phyloP scores from a whole-genome alignment of 2,797 vertebrate species.

The Sarcophilus harrisii region DNA sequence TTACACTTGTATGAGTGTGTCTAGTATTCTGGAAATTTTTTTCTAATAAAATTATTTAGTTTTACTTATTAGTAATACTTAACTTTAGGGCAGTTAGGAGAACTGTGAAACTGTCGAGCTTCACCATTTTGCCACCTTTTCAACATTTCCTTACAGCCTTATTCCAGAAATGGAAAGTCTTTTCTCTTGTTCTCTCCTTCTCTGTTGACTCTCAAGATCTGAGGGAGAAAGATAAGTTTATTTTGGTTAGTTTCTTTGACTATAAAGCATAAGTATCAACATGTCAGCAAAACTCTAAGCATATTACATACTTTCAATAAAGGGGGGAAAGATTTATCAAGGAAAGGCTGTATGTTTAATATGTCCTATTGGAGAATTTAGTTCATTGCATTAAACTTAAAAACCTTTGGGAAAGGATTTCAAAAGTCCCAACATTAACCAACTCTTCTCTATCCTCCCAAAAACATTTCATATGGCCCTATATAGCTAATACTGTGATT shows the following conservation, averaged over 20 bases:
- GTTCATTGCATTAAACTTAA: neutral
- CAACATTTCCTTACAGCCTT: neutral
- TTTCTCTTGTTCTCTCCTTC: conserved; percentile 14
- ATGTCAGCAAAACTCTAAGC: neutral
- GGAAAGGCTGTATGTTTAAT: neutral
- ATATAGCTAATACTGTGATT: neutral
- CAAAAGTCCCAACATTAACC: neutral
- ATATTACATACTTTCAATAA: conserved; percentile 7
- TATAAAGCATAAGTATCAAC: neutral
- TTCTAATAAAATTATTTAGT: conserved; percentile 10
- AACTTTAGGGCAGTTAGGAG: neutral
- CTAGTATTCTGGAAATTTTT: neutral
- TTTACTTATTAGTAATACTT: neutral
- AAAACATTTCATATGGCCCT: neutral
- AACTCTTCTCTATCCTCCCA: neutral
- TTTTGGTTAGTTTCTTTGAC: neutral
- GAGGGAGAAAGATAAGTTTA: neutral
- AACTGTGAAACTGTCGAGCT: neutral
- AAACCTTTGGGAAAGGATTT: neutral
- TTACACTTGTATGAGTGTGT: neutral
- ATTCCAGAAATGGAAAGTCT: neutral
- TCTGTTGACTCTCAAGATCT: neutral
- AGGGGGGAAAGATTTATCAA: neutral
- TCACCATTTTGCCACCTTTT: neutral
- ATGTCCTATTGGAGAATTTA: neutral